These are phyloP conservation scores for Aphidius ervi DNA, from an alignment of 1,140 invertebrate genomes.

Conservation along the genomic window DNA sequence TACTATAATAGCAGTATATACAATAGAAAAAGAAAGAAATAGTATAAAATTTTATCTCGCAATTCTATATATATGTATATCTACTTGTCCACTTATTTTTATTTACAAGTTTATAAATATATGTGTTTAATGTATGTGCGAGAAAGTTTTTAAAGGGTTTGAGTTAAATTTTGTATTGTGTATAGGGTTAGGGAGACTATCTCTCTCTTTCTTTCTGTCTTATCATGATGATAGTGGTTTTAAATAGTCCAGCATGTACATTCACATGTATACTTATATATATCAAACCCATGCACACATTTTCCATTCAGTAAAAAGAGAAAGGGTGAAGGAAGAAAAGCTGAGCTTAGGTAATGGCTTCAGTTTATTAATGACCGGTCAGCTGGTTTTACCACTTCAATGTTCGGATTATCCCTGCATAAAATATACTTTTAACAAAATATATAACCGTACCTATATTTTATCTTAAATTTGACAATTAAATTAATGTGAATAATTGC, in stretches of 20 bases:
- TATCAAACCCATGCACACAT: constrained; percentile 30
- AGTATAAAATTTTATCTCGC: constrained; percentile 17
- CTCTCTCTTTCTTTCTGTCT: constrained; percentile 15
- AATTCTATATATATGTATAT: too few species aligned
- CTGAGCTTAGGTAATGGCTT: constrained; percentile 49
- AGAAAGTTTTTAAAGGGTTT: neutral
- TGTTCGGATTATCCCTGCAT: too few species aligned
- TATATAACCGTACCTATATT: too few species aligned
- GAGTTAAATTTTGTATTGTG: neutral
- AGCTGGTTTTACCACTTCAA: constrained; percentile 32
- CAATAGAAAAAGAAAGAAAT: constrained; percentile 7
- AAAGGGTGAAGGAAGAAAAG: constrained; percentile 12
- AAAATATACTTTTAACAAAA: too few species aligned
- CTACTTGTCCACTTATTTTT: too few species aligned
- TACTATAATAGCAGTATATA: constrained; percentile 14
- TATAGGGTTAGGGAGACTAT: constrained; percentile 28
- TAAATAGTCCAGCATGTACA: constrained; percentile 27
- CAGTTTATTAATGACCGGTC: constrained; percentile 54
- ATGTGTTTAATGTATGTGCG: neutral
- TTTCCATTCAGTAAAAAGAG: constrained; percentile 16
- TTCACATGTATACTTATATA: constrained; percentile 18
- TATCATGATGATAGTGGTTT: constrained; percentile 44
- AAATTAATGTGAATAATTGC: too few species aligned
- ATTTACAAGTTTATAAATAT: too few species aligned
- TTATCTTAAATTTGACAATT: too few species aligned